These are phyloP conservation scores for Girardinichthys multiradiatus DNA, from an alignment of 2,113 vertebrate genomes.

Conservation along the genomic window DNA sequence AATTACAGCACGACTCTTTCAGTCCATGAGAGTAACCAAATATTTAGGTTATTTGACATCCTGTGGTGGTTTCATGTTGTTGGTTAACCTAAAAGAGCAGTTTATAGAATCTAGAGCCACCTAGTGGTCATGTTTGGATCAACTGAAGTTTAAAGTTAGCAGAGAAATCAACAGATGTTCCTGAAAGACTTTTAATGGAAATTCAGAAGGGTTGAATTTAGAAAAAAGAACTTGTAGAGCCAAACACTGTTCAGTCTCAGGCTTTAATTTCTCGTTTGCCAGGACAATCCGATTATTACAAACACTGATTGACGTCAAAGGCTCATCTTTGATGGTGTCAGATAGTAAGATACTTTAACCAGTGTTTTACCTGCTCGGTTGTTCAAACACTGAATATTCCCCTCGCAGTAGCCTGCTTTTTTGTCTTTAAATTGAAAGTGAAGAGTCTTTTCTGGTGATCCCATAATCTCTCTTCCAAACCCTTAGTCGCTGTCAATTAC, in stretches of 20 bases:
- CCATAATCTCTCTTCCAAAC: constrained; percentile 7
- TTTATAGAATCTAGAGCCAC: not conserved
- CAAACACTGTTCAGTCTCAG: too few species aligned
- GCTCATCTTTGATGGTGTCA: too few species aligned
- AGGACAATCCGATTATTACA: too few species aligned
- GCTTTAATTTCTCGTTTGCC: too few species aligned
- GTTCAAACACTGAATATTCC: too few species aligned
- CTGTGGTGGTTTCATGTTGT: not conserved
- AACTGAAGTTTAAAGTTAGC: not conserved
- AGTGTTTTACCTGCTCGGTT: not conserved
- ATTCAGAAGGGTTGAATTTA: not conserved
- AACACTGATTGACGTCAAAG: too few species aligned
- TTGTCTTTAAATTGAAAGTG: constrained; percentile 23
- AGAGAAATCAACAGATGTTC: not conserved
- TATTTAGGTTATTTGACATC: not conserved
- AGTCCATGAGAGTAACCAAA: not conserved
- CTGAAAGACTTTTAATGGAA: not conserved
- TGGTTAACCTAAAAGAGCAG: not conserved
- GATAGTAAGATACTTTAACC: too few species aligned
- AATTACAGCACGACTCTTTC: not conserved
- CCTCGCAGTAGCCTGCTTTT: too few species aligned
- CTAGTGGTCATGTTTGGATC: not conserved
- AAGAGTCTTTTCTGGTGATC: constrained; percentile 34
- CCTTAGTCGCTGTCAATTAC: constrained; percentile 43
- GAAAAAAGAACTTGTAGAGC: too few species aligned